A percentile compares a stretch with the other conserved stretches of the same genome.
Evolutionary conservation across 2,888 invertebrate genomes (phyloP).

Genomic region (Drosophila nigricruria): DNA sequence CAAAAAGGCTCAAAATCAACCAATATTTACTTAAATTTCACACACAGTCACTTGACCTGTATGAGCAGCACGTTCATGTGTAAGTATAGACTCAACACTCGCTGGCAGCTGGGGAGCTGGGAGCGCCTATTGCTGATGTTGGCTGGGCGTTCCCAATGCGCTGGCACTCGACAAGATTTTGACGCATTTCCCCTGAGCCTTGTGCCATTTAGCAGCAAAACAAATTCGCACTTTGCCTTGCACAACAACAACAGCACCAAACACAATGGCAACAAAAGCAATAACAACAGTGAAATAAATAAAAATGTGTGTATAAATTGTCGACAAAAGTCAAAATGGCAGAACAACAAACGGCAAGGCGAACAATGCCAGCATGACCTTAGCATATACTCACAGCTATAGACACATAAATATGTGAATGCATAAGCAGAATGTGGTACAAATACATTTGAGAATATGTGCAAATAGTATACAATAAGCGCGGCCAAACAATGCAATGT

Average conservation of each 20-base stretch:
- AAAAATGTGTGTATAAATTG: constrained; percentile 72
- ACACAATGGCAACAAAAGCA: constrained; percentile 20
- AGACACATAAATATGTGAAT: neutral
- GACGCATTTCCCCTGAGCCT: constrained; percentile 79
- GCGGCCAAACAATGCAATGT: constrained; percentile 65
- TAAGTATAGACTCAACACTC: constrained; percentile 21
- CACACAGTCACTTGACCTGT: constrained; percentile 54
- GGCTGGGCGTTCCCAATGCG: constrained; percentile 55
- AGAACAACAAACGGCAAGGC: constrained; percentile 34
- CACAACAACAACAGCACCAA: constrained; percentile 32
- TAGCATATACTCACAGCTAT: constrained; percentile 39
- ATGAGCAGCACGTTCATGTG: constrained; percentile 21
- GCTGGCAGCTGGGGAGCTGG: constrained; percentile 13
- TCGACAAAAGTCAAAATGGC: constrained; percentile 76
- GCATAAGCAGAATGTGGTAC: constrained; percentile 25
- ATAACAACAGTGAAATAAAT: constrained; percentile 66
- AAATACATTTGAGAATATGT: constrained; percentile 54
- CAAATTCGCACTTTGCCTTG: constrained; percentile 75
- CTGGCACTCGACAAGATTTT: constrained; percentile 71
- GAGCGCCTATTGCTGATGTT: constrained; percentile 10
- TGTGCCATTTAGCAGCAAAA: constrained; percentile 80
- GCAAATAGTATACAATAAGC: constrained; percentile 54
- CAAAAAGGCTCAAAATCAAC: constrained; percentile 51
- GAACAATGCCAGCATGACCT: constrained; percentile 71
- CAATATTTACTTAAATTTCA: constrained; percentile 65